Evolutionary conservation across 2,113 vertebrate genomes (phyloP), one percentile per base, ranked within the genome.

Genomic region (Onychorhynchus coronatus): DNA sequence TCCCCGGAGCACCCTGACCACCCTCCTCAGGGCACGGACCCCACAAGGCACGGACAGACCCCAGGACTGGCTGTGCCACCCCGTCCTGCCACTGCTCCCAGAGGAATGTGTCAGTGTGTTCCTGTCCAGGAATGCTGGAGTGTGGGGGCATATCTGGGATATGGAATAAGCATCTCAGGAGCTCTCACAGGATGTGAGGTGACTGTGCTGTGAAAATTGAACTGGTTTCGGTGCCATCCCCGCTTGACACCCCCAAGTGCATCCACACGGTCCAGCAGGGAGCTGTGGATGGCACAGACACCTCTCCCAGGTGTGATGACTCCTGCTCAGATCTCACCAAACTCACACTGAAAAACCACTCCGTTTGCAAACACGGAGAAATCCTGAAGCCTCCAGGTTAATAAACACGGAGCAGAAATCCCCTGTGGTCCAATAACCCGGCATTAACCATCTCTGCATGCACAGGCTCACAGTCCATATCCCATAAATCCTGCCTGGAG

Each of bases 241-340:
- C 1, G 4, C 7, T 53, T 9, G 86, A 33, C 35, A 19, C 21
- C 42, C 37, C 12, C 15, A 3, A 8, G 35, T 4, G 3, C 17
- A 3, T 30, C 11, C 2, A 1, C 11, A 0, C 0, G 79, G 30
- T 53, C 20, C 3, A 5, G 3, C 7, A 35, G 42, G n/a, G 24
- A 46, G 44, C 24, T 44, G 24, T 3, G 3, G 12, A 1, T 15
- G 56, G 66, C 73, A 44, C 30, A 8, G 42, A 8, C n/a, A 5
- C 78, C 63, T 25, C 19, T 5, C 37, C 44, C 76, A 33, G 49
- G 0, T 8, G 30, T 0, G 6, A 42, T 35, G n/a, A n/a, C n/a
- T 84, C 35, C 63, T 33, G 35, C 72, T 56, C 79, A 41, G 31
- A 37, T 42, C 72, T 50, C 79, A 35, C 22, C 19, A 3, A 18